Conservation (phyloP, 2,888 invertebrate genomes). For the Drosophila neutralis region DNA sequence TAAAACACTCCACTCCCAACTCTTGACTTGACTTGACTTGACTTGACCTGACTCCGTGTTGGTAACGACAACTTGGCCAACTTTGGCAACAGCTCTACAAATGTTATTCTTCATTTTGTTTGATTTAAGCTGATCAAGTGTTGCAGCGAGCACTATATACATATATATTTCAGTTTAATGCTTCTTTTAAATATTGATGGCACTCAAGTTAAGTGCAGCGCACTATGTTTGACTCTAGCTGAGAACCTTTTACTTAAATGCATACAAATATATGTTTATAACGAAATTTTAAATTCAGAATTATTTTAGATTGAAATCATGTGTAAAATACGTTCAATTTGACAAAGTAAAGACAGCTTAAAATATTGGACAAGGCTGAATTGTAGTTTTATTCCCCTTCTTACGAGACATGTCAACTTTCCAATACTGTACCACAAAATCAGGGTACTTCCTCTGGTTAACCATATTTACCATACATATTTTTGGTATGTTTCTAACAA, state of each 20-base stretch:
- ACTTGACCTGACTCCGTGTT: slow-evolving; percentile 48
- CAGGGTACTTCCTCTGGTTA: background rate
- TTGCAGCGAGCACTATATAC: slow-evolving; percentile 31
- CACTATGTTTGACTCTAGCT: slow-evolving; percentile 20
- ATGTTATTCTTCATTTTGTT: slow-evolving; percentile 76
- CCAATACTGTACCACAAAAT: background rate
- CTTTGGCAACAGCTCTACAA: slow-evolving; percentile 56
- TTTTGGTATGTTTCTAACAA: background rate
- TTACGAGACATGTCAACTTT: background rate
- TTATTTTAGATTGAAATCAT: background rate
- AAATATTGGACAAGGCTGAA: background rate
- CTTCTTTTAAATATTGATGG: slow-evolving; percentile 46
- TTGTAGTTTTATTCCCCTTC: background rate
- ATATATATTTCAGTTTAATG: slow-evolving; percentile 13
- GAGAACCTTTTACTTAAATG: background rate
- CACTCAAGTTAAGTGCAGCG: slow-evolving; percentile 57
- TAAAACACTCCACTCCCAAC: slow-evolving; percentile 16
- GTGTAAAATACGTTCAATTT: background rate
- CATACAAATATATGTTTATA: background rate
- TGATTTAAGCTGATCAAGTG: slow-evolving; percentile 78
- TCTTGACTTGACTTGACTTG: slow-evolving; percentile 8
- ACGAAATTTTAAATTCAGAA: background rate
- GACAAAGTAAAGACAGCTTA: background rate
- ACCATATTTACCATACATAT: background rate
- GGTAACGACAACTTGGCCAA: slow-evolving; percentile 48